Evolutionary conservation across 2,888 invertebrate genomes (phyloP).

Genomic region (Philopedon plagiatum): DNA sequence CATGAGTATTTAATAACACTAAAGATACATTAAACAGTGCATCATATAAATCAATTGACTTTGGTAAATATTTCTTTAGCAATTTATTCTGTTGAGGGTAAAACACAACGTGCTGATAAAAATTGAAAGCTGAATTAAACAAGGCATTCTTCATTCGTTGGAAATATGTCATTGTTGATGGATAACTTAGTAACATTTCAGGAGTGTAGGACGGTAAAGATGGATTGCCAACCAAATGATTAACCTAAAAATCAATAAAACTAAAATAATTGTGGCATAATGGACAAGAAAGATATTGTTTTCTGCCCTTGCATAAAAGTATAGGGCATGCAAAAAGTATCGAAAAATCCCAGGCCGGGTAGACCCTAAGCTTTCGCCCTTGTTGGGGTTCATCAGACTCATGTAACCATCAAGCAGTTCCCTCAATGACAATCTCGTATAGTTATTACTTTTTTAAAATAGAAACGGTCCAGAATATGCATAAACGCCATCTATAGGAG

Average conservation of each 20-base stretch:
- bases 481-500: too few relatives aligned
- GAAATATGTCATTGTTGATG: conserved; percentile 47
- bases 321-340: too few relatives aligned
- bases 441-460: too few relatives aligned
- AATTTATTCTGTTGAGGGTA: conserved; percentile 55
- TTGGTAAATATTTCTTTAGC: conserved; percentile 57
- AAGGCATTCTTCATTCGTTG: conserved; percentile 48
- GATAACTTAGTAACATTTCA: conserved; percentile 64
- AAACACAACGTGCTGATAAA: conserved; percentile 54
- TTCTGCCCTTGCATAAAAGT: too few relatives aligned
- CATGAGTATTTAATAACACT: conserved; percentile 66
- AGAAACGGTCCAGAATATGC: too few relatives aligned
- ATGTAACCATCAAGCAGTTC: too few relatives aligned
- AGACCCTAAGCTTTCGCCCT: too few relatives aligned
- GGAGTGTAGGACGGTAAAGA: conserved; percentile 71
- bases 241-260: conserved; percentile 58
- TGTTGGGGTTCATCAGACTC: too few relatives aligned
- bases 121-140: conserved; percentile 55
- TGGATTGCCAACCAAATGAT: conserved; percentile 70
- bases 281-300: too few relatives aligned
- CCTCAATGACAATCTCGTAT: too few relatives aligned
- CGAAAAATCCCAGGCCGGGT: too few relatives aligned
- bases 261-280: background rate
- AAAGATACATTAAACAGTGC: conserved; percentile 57
- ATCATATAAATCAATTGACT: conserved; percentile 54